phyloP scores from a whole-genome alignment of 2,797 vertebrate genomes.

The Vipera latastei region DNA sequence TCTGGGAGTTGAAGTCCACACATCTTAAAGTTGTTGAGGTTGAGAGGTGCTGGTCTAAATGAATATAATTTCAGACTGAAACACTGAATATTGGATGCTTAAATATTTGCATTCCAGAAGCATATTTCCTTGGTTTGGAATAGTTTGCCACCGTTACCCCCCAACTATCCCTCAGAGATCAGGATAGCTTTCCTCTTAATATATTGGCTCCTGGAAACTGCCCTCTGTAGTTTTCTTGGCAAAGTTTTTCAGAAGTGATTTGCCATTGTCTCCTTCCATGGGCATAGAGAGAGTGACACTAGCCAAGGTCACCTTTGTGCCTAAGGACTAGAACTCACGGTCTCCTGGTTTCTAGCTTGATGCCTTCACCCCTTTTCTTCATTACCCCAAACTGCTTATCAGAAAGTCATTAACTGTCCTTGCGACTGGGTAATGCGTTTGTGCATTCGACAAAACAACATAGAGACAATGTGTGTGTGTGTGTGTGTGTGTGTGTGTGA shows the following conservation, averaged over 20 bases:
- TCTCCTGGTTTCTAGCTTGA: background rate
- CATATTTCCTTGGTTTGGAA: background rate
- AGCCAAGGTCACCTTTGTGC: background rate
- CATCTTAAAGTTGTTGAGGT: no score
- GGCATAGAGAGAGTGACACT: background rate
- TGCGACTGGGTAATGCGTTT: background rate
- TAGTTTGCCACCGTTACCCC: background rate
- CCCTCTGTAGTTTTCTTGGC: background rate
- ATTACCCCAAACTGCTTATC: background rate
- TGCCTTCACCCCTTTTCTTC: background rate
- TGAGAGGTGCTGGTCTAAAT: background rate
- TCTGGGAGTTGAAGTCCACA: no score
- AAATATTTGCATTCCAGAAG: background rate
- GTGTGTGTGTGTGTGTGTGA: no score
- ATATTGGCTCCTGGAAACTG: background rate
- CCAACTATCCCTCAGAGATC: background rate
- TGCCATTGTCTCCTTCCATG: background rate
- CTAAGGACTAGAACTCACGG: background rate
- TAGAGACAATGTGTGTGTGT: no score
- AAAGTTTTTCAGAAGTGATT: background rate
- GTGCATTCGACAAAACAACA: background rate
- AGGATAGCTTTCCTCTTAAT: background rate
- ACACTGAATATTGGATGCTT: background rate
- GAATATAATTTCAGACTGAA: background rate
- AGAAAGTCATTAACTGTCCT: background rate